These are phyloP conservation scores for Lindbergichthys nudifrons DNA, from an alignment of 2,797 vertebrate genomes.

Conservation along the genomic window DNA sequence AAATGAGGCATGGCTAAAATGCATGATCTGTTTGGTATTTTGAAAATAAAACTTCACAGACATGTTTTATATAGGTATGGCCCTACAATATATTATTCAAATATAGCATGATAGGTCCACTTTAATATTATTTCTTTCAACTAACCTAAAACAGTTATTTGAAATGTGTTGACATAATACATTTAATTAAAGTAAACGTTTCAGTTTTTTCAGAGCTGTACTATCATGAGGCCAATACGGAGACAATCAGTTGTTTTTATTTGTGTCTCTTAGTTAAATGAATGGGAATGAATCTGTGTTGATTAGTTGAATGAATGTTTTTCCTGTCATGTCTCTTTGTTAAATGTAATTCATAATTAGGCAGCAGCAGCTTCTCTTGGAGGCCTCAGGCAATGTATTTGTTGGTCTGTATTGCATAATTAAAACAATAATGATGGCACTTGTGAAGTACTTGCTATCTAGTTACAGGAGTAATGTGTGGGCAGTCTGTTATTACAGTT, in stretches of 20 bases:
- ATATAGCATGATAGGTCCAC: too few relatives aligned
- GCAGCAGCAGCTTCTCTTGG: background rate
- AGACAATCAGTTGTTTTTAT: background rate
- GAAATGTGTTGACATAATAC: too few relatives aligned
- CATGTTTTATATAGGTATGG: too few relatives aligned
- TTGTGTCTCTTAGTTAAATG: background rate
- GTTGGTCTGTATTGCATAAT: conserved; percentile 1
- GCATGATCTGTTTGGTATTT: too few relatives aligned
- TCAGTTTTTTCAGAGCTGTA: background rate
- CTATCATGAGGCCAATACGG: background rate
- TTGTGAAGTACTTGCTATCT: conserved; percentile 1
- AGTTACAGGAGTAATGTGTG: background rate
- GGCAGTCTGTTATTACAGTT: background rate
- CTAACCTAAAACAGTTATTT: too few relatives aligned
- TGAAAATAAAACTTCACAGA: too few relatives aligned
- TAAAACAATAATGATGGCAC: conserved; percentile 6
- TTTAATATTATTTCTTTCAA: too few relatives aligned
- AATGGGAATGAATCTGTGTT: background rate
- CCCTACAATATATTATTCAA: too few relatives aligned
- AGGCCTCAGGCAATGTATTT: background rate
- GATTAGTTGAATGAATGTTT: too few relatives aligned
- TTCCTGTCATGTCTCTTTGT: background rate
- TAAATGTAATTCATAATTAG: background rate
- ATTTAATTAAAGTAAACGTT: too few relatives aligned
- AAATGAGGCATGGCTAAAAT: too few relatives aligned